Conservation (phyloP, 2,797 vertebrate species). For the Peromyscus attwateri region DNA sequence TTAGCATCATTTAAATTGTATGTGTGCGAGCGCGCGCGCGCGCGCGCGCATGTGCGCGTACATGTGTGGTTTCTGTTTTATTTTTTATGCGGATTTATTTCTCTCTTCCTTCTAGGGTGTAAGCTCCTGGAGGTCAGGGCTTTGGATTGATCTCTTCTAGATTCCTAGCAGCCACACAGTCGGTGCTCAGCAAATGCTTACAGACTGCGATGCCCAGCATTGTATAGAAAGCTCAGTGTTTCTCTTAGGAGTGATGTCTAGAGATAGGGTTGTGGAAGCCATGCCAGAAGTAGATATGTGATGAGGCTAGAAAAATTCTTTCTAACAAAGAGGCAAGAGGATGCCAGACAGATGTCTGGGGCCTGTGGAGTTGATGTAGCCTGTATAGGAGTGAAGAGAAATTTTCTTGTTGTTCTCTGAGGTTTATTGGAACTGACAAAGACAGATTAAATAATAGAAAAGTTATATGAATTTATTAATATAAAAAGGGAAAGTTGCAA, state of each 20-base stretch:
- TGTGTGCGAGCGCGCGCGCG: too few relatives aligned
- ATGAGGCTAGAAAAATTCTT: not conserved
- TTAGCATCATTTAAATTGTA: not conserved
- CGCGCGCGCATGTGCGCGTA: too few relatives aligned
- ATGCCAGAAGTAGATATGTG: not conserved
- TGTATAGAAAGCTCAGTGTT: not conserved
- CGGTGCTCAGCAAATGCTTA: not conserved
- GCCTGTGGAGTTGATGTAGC: not conserved
- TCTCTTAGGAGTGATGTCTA: not conserved
- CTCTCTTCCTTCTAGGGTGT: not conserved
- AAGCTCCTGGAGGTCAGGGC: not conserved
- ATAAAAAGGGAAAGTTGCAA: not conserved
- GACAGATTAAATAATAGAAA: not conserved
- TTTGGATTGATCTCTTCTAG: not conserved
- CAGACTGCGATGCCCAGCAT: not conserved
- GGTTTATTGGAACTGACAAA: not conserved
- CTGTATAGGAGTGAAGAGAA: not conserved
- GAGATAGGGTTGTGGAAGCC: not conserved
- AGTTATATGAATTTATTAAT: not conserved
- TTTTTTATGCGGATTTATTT: conserved; percentile 22
- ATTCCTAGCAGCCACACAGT: not conserved
- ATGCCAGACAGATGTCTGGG: not conserved
- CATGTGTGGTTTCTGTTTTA: not conserved
- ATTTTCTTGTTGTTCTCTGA: not conserved
- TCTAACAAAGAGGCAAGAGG: not conserved